Evolutionary conservation across 2,113 vertebrate genomes (phyloP).

Genomic region (Argyrosomus japonicus): DNA sequence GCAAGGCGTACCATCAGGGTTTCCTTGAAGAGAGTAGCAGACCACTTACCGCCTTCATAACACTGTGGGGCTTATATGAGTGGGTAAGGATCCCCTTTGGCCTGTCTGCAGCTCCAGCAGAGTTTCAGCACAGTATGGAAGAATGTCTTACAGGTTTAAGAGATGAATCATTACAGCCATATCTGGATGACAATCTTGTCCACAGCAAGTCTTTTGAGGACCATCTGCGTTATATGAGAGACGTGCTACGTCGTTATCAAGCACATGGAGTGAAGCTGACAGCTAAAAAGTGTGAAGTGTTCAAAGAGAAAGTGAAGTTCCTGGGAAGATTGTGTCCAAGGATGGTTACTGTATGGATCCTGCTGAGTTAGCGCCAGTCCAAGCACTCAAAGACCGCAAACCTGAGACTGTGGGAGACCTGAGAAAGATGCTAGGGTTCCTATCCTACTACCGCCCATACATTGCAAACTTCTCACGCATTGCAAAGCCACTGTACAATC

Average conservation of each 20-base stretch:
- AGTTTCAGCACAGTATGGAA: background rate
- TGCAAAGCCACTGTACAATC: background rate
- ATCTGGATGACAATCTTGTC: background rate
- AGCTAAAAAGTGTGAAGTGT: constrained; percentile 25
- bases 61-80: no score
- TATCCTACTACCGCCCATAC: background rate
- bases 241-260: background rate
- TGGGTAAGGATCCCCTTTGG: no score
- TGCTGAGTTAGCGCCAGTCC: no score
- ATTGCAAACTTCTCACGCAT: constrained; percentile 1
- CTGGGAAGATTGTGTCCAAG: constrained; percentile 11
- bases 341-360: constrained; percentile 23
- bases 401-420: background rate
- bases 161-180: background rate
- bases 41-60: no score
- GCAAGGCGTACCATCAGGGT: no score
- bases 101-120: background rate
- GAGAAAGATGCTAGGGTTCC: constrained; percentile 4
- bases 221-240: background rate
- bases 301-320: constrained; percentile 14
- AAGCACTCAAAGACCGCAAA: background rate
- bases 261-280: background rate
- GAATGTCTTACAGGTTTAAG: background rate
- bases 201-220: background rate
- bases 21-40: no score